phyloP scores from a whole-genome alignment of 2,797 vertebrate genomes.

The Parotocinclus haroldoi region DNA sequence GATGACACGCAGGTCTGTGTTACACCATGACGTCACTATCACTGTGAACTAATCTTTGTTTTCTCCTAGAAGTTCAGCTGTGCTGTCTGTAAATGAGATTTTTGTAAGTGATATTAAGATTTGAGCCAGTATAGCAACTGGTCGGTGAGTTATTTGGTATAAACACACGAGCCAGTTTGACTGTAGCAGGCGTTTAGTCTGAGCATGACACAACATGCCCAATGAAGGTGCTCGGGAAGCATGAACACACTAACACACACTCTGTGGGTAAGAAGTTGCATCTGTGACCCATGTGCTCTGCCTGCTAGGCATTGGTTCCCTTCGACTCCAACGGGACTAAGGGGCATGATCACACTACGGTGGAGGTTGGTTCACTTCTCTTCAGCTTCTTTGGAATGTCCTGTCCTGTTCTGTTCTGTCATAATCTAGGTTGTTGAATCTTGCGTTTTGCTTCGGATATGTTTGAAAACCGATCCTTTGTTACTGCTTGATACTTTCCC shows the following conservation, averaged over 20 bases:
- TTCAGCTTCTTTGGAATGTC: background rate
- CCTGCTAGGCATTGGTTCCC: conserved; percentile 59
- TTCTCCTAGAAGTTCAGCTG: background rate
- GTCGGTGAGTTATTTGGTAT: background rate
- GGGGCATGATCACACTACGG: conserved; percentile 57
- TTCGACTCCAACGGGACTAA: conserved; percentile 56
- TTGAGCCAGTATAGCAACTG: background rate
- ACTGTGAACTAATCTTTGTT: background rate
- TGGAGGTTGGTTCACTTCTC: conserved; percentile 68
- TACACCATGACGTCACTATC: background rate
- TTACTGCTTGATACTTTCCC: background rate
- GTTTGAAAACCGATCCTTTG: background rate
- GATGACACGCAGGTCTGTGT: conserved; percentile 65
- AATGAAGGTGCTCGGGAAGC: conserved; percentile 10
- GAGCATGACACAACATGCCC: conserved; percentile 12
- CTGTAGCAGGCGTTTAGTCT: background rate
- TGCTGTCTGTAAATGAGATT: too few species aligned
- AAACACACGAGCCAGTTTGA: too few species aligned
- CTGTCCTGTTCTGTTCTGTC: background rate
- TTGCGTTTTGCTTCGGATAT: background rate
- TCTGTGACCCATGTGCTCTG: conserved; percentile 54
- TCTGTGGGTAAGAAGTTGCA: background rate
- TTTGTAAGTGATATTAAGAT: too few species aligned
- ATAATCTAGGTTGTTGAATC: background rate
- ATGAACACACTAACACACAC: conserved; percentile 12